Evolutionary conservation across 2,113 vertebrate species (phyloP).

Genomic region (Anhinga rufa): DNA sequence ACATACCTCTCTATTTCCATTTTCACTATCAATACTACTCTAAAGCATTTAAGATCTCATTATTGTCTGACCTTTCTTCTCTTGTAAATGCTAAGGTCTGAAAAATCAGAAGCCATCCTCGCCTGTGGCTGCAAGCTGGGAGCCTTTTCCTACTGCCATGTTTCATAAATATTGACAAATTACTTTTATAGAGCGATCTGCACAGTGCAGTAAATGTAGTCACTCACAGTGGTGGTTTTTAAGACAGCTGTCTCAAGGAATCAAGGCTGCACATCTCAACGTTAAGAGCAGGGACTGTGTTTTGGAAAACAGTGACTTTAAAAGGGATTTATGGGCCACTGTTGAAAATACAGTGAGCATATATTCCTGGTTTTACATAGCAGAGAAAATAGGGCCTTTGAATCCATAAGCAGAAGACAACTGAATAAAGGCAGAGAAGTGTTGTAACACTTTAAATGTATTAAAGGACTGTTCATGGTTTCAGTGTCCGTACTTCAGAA

Average conservation of each 20-base stretch:
- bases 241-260: constrained; percentile 5
- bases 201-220: background rate
- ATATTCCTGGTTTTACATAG: background rate
- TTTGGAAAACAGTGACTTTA: background rate
- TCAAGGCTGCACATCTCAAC: background rate
- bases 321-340: background rate
- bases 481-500: background rate
- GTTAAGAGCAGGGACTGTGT: background rate
- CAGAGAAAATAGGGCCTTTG: background rate
- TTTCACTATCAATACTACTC: background rate
- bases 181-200: background rate
- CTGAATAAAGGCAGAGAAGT: background rate
- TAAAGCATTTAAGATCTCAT: background rate
- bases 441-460: background rate
- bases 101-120: background rate
- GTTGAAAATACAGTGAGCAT: background rate
- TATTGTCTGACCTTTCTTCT: background rate
- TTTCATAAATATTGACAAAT: constrained; percentile 25
- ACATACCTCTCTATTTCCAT: background rate
- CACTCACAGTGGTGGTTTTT: background rate
- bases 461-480: background rate
- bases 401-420: background rate
- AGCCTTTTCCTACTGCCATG: background rate
- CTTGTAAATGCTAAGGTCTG: background rate
- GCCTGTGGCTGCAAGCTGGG: background rate